phyloP scores from a whole-genome alignment of 2,888 invertebrate species.

The Stenichneumon culpator region DNA sequence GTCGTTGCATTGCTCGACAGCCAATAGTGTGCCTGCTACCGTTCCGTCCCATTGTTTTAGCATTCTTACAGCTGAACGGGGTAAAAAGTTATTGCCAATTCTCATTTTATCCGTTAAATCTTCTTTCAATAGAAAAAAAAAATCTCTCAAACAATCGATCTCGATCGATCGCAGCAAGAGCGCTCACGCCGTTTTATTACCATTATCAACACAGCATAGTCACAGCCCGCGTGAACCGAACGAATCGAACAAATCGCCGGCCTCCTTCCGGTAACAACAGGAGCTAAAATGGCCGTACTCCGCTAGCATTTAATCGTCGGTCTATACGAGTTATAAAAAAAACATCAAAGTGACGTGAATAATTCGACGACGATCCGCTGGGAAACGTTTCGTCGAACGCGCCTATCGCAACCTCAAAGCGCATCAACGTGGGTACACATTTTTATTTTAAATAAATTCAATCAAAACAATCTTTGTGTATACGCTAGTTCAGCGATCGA shows the following conservation, averaged over 20 bases:
- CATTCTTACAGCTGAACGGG: background rate
- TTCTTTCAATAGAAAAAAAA: background rate
- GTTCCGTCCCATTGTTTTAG: background rate
- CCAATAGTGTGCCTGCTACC: background rate
- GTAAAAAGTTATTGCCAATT: background rate
- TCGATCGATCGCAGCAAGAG: background rate
- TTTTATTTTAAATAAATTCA: conserved; percentile 14
- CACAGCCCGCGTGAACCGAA: conserved; percentile 72
- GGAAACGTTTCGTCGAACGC: background rate
- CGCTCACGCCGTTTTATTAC: conserved; percentile 1
- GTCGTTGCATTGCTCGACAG: background rate
- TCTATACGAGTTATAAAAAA: background rate
- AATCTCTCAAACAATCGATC: background rate
- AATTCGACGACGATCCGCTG: background rate
- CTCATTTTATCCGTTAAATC: background rate
- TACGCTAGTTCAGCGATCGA: background rate
- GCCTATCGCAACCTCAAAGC: conserved; percentile 12
- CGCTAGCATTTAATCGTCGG: conserved; percentile 52
- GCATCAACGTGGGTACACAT: conserved; percentile 45
- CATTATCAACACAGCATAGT: conserved; percentile 35
- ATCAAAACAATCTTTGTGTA: conserved; percentile 2
- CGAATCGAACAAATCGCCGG: conserved; percentile 71
- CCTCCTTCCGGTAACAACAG: conserved; percentile 69
- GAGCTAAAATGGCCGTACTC: conserved; percentile 64
- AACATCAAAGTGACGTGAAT: background rate